phyloP scores from a whole-genome alignment of 2,113 vertebrate genomes.

The Ifrita kowaldi region DNA sequence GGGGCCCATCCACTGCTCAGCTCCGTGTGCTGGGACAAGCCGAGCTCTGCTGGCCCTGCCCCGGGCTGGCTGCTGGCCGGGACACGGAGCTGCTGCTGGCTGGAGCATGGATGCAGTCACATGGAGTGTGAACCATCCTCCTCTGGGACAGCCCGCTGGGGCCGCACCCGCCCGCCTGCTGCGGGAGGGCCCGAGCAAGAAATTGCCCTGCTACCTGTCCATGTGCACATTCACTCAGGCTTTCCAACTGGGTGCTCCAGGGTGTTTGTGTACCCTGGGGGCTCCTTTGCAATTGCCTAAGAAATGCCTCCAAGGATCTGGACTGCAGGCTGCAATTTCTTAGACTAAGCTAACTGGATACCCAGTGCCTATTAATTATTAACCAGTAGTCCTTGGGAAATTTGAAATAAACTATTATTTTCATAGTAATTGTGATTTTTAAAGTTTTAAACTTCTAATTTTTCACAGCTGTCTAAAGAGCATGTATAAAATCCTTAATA shows the following conservation, averaged over 20 bases:
- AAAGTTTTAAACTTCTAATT: background rate
- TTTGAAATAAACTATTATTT: background rate
- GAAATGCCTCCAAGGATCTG: background rate
- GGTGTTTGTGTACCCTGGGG: background rate
- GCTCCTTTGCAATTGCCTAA: background rate
- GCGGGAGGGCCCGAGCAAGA: background rate
- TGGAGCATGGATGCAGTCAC: background rate
- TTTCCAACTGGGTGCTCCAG: background rate
- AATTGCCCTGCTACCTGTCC: background rate
- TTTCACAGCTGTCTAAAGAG: constrained; percentile 30
- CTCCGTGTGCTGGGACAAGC: background rate
- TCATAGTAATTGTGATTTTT: background rate
- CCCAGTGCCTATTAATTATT: background rate
- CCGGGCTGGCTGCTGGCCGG: background rate
- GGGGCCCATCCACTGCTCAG: accelerated
- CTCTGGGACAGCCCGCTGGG: background rate
- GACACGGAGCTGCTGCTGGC: background rate
- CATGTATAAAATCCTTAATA: background rate
- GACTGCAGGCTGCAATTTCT: background rate
- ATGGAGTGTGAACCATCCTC: accelerated
- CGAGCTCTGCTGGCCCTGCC: background rate
- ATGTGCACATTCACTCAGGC: background rate
- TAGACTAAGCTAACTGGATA: background rate
- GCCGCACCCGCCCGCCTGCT: background rate
- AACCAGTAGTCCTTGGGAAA: background rate